phyloP scores from a whole-genome alignment of 2,888 invertebrate genomes.

The Sipha maydis region DNA sequence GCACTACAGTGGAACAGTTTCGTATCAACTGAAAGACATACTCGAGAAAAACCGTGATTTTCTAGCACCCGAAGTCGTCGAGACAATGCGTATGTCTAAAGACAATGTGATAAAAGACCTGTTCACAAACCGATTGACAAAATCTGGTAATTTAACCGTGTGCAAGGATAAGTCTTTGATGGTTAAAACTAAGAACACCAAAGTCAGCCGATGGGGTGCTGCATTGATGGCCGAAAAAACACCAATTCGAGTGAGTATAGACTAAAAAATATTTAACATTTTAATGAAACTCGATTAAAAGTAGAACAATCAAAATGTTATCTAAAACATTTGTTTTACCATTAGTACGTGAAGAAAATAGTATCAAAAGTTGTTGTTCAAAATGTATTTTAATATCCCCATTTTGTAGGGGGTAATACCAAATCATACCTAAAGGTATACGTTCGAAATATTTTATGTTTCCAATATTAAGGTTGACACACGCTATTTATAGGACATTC shows the following conservation, averaged over 20 bases:
- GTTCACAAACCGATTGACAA: conserved; percentile 84
- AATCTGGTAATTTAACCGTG: conserved; percentile 82
- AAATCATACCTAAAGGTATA: too few relatives aligned
- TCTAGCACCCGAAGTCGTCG: conserved; percentile 88
- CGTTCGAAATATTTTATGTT: too few relatives aligned
- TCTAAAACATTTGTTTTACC: too few relatives aligned
- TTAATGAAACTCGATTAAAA: too few relatives aligned
- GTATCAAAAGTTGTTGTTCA: too few relatives aligned
- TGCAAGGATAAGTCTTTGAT: conserved; percentile 63
- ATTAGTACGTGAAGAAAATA: too few relatives aligned
- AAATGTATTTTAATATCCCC: too few relatives aligned
- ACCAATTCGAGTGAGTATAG: conserved; percentile 39
- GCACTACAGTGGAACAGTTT: conserved; percentile 90
- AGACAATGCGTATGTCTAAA: conserved; percentile 81
- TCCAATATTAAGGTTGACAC: too few relatives aligned
- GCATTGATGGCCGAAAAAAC: conserved; percentile 69
- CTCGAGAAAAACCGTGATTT: conserved; percentile 91
- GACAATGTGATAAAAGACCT: conserved; percentile 78
- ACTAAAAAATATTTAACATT: not conserved
- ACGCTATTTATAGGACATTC: too few relatives aligned
- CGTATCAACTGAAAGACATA: conserved; percentile 85
- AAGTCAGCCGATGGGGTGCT: conserved; percentile 67
- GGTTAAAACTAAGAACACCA: conserved; percentile 42
- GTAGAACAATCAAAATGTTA: too few relatives aligned
- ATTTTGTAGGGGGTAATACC: too few relatives aligned